Evolutionary conservation across 2,113 vertebrate genomes (phyloP).

Genomic region (Talpa occidentalis): DNA sequence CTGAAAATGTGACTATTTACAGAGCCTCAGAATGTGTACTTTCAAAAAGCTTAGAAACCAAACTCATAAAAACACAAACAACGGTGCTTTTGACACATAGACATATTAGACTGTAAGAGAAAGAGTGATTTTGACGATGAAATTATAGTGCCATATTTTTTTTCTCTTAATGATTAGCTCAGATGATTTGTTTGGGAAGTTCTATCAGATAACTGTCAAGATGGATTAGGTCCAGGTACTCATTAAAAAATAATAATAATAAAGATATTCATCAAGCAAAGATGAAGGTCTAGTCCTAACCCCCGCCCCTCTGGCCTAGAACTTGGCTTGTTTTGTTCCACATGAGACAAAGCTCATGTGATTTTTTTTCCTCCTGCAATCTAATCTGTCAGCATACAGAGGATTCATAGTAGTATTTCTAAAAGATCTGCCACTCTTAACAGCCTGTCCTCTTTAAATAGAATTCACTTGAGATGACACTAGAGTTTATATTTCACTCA

Average conservation of each 20-base stretch:
- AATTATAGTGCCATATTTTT: background rate
- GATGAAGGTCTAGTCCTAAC: background rate
- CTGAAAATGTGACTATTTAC: constrained; percentile 61
- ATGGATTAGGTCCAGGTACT: background rate
- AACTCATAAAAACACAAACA: constrained; percentile 50
- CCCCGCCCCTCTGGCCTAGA: background rate
- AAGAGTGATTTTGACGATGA: background rate
- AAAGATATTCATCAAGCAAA: constrained; percentile 1
- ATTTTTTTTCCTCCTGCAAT: background rate
- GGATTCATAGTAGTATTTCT: background rate
- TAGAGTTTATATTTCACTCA: constrained; percentile 36
- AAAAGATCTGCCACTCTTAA: constrained; percentile 37
- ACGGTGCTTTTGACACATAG: constrained; percentile 40
- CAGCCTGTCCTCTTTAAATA: constrained; percentile 46
- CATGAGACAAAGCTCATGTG: constrained; percentile 41
- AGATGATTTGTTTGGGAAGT: constrained; percentile 25
- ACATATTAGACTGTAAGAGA: constrained; percentile 1
- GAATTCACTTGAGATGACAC: constrained; percentile 48
- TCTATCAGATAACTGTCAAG: background rate
- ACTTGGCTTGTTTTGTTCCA: constrained; percentile 47
- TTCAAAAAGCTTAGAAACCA: constrained; percentile 68
- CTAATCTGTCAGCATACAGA: constrained; percentile 53
- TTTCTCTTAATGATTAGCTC: constrained; percentile 24
- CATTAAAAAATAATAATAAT: background rate
- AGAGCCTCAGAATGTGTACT: constrained; percentile 53